These are phyloP conservation scores for Coregonus sp. DNA, from an alignment of 2,797 vertebrate species.

Conservation along the genomic window DNA sequence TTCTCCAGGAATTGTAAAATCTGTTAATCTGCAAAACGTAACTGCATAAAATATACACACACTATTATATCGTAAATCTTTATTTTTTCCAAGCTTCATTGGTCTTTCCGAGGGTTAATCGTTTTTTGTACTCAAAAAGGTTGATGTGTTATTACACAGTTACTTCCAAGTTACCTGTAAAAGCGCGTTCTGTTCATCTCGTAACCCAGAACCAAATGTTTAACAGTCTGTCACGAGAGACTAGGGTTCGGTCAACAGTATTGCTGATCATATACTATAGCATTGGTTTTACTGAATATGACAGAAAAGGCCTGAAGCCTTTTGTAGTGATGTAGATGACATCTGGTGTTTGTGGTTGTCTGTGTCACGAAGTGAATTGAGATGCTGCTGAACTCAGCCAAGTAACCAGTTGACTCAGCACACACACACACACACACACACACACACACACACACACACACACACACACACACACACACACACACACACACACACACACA, in stretches of 20 bases:
- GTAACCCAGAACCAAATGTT: background rate
- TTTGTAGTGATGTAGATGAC: constrained; percentile 23
- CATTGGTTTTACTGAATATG: constrained; percentile 24
- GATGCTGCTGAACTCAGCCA: constrained; percentile 44
- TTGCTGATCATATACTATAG: constrained; percentile 30
- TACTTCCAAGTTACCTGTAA: too few species aligned
- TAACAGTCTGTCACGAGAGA: background rate
- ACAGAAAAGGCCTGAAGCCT: constrained; percentile 47
- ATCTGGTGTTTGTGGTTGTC: constrained; percentile 10
- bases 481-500: too few species aligned
- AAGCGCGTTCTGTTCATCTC: background rate
- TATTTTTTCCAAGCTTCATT: too few species aligned
- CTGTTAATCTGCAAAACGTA: background rate
- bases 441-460: too few species aligned
- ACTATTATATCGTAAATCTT: too few species aligned
- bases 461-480: too few species aligned
- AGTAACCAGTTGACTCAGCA: constrained; percentile 41
- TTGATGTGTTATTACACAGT: too few species aligned
- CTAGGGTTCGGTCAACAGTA: constrained; percentile 15
- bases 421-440: background rate
- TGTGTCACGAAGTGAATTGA: constrained; percentile 30
- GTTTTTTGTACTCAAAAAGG: too few species aligned
- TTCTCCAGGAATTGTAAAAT: background rate
- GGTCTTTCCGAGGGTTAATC: too few species aligned
- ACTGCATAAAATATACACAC: background rate